Evolutionary conservation across 2,888 invertebrate species (phyloP), one percentile per base, ranked within the genome.

Genomic region (Cistogaster globosa): DNA sequence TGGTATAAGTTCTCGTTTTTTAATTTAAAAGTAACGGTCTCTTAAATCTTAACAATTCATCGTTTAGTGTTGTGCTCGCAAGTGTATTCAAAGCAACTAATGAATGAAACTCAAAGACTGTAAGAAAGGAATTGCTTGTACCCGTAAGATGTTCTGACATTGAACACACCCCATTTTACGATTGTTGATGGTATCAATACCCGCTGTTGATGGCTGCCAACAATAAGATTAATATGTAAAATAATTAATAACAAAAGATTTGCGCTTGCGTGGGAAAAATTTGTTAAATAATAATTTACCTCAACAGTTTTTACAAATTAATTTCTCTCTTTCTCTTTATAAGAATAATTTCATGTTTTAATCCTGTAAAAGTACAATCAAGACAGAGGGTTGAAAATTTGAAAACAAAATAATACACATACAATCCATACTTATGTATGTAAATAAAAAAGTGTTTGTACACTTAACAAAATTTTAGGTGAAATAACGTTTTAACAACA

Each of bases 261-360:
- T 88, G 88, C 90, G 90, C 90, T 90, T 89, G 90, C 88, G 83
- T 87, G 84, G 75, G 87, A 87, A 87, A 26, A 83, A 67, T 65
- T 38, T 67, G 32, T 77, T 71, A 58, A 72, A 45, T 58, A 65
- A 65, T 71, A 38, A 58, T 71, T 79, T 36, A 65, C 67, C 74
- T 67, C 62, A 51, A 51, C 65, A 45, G 26, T 48, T 84, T 71
- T 60, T 18, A 45, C 36, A 26, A 18, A 12, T 26, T 7, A 62
- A 14, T 65, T 20, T 36, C 32, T 78, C 55, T 62, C 32, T 68
- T 45, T 62, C 45, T 42, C 42, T 42, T 12, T 42, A 12, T 12
- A 2, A 20, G 3, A 63, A 32, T 65, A 57, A 32, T 32, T 48
- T 12, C 11, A 20, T 65, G 62, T 77, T 60, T 55, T 58, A 71